These are phyloP conservation scores for Adoxophyes honmai DNA, from an alignment of 1,140 invertebrate genomes.

Conservation along the genomic window DNA sequence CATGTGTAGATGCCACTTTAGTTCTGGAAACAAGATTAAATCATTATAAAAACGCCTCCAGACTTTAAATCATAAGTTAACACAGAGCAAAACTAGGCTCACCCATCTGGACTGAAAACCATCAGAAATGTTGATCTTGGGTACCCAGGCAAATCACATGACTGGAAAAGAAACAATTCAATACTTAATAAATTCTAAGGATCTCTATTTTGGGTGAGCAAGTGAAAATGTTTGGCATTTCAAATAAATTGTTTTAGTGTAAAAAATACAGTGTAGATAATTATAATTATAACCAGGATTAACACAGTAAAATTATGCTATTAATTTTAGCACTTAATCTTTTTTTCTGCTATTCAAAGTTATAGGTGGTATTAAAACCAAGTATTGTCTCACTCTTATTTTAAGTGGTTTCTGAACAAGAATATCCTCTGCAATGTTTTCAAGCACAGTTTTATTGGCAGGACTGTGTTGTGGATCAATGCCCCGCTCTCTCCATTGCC, in stretches of 20 bases:
- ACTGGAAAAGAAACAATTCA: conserved; percentile 67
- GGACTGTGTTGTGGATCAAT: conserved; percentile 48
- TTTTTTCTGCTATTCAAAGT: too few species aligned
- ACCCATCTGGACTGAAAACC: conserved; percentile 92
- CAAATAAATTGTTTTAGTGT: too few species aligned
- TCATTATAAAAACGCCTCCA: too few species aligned
- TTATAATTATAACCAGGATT: too few species aligned
- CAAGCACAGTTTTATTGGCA: conserved; percentile 59
- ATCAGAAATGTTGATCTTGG: conserved; percentile 89
- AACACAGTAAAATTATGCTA: too few species aligned
- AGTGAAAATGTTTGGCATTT: too few species aligned
- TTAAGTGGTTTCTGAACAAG: conserved; percentile 63
- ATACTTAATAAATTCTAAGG: neutral
- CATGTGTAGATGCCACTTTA: conserved; percentile 93
- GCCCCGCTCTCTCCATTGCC: conserved; percentile 62
- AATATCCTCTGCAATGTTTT: conserved; percentile 67
- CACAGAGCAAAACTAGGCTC: too few species aligned
- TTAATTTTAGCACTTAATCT: too few species aligned
- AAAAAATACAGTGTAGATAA: too few species aligned
- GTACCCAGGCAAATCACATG: conserved; percentile 85
- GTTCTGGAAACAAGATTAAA: conserved; percentile 81
- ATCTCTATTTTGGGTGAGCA: too few species aligned
- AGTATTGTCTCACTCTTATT: conserved; percentile 65
- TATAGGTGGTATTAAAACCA: too few species aligned
- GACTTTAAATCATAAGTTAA: too few species aligned